Percentiles rank a stretch among this genome's conserved stretches.
Evolutionary conservation across 2,113 vertebrate genomes (phyloP).

Genomic region (Peromyscus polionotus): DNA sequence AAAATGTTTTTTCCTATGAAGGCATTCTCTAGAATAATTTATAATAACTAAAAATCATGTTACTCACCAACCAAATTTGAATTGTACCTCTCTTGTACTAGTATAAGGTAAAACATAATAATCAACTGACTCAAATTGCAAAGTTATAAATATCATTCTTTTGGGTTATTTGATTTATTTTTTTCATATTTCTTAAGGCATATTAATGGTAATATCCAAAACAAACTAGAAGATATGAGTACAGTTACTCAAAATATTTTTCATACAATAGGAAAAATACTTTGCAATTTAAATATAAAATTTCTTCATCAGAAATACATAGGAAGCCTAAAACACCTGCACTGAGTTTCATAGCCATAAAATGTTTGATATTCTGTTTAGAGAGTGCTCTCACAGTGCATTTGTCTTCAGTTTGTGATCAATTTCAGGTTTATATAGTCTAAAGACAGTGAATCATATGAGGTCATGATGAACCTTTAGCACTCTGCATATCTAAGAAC

Average conservation of each 20-base stretch:
- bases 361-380: constrained; percentile 1
- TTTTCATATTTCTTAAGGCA: background rate
- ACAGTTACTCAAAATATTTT: background rate
- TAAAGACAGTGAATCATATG: constrained; percentile 2
- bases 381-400: background rate
- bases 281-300: constrained; percentile 44
- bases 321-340: constrained; percentile 8
- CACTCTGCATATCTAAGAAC: background rate
- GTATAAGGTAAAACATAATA: background rate
- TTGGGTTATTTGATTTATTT: background rate
- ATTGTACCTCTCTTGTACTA: background rate
- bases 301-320: background rate
- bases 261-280: background rate
- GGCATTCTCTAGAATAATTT: constrained; percentile 3
- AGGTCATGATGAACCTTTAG: background rate
- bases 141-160: constrained; percentile 33
- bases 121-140: background rate
- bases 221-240: background rate
- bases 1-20: constrained; percentile 14
- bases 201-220: constrained; percentile 23
- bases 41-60: background rate
- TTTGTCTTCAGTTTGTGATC: background rate
- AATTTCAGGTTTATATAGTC: background rate
- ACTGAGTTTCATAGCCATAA: background rate
- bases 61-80: background rate